Evolutionary conservation across 1,140 invertebrate species (phyloP), one percentile per base, ranked within the genome.

Genomic region (Metaphire vulgaris): DNA sequence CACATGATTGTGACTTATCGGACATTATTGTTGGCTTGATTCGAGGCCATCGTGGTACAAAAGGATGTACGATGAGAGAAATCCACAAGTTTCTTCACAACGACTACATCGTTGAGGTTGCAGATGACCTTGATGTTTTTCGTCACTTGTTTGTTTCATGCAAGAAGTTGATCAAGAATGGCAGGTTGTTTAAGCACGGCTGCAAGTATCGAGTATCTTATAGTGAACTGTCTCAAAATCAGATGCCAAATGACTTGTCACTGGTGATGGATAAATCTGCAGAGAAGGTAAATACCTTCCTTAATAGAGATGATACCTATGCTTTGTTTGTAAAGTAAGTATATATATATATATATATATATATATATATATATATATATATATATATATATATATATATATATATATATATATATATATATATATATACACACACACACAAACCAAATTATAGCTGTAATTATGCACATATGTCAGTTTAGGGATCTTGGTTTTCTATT

Each of bases 281-380:
- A 12, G 41, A 56, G 41, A 56, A 56, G 41, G 41, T 56, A 56
- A 56, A 21, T 56, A 12, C 6, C n/a, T n/a, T n/a, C n/a, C n/a
- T n/a, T n/a, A 21, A 56, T 56, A 21, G 21, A 56, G 41, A 56
- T 56, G 41, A 6, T 56, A 21, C 21, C 6, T 56, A 21, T 6
- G 21, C 21, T 56, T 56, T 56, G 41, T 56, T 56, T 56, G 41
- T 12, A 21, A 21, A 56, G 41, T 56, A 56, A 12, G 41, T 56
- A 56, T 56, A 56, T 56, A 56, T 12, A 12, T 56, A 21, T 56
- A 56, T 56, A 56, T 56, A 56, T 56, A 56, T 56, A 56, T 56
- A 56, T 56, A 56, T 56, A 56, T 56, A 56, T 56, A 56, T 56
- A 56, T 56, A 56, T 56, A 56, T 56, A 56, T 56, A 56, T 56